Conservation (phyloP, 1,140 invertebrate species). For the Harpegnathos saltator region DNA sequence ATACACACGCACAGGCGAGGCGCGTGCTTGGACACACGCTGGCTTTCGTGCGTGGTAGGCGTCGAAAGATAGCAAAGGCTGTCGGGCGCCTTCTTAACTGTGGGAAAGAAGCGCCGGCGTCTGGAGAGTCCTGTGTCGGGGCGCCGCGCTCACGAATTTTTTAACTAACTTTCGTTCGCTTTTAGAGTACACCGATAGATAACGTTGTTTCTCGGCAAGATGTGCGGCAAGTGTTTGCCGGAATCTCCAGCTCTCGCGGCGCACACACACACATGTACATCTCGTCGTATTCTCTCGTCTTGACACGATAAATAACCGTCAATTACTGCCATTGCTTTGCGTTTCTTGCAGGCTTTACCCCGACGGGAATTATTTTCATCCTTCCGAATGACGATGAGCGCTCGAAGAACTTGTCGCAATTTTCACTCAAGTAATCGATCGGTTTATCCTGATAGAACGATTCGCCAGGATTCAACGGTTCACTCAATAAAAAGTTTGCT, state of each 20-base stretch:
- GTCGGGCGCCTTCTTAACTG: slow-evolving; percentile 82
- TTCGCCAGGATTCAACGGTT: too few relatives aligned
- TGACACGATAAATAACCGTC: not conserved
- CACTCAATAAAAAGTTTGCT: too few relatives aligned
- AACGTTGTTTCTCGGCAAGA: slow-evolving; percentile 16
- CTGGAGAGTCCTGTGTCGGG: slow-evolving; percentile 71
- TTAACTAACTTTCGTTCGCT: slow-evolving; percentile 54
- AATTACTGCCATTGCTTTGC: not conserved
- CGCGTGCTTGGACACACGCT: slow-evolving; percentile 63
- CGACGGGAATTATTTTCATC: not conserved
- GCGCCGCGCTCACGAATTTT: slow-evolving; percentile 57
- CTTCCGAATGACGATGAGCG: not conserved
- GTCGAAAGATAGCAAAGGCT: slow-evolving; percentile 81
- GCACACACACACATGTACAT: not conserved
- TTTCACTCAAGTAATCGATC: not conserved
- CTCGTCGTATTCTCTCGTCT: not conserved
- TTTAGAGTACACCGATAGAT: slow-evolving; percentile 2
- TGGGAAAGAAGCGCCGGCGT: slow-evolving; percentile 82
- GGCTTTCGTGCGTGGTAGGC: slow-evolving; percentile 73
- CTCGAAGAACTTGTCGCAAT: not conserved
- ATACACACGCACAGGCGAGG: slow-evolving; percentile 40
- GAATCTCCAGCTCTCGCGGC: not conserved
- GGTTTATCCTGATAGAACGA: not conserved
- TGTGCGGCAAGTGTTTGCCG: not conserved
- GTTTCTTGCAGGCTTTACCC: not conserved